Percentiles rank a stretch among this genome's conserved stretches.
Conservation (phyloP, 2,113 vertebrate species). For the Poeciliopsis prolifica region DNA sequence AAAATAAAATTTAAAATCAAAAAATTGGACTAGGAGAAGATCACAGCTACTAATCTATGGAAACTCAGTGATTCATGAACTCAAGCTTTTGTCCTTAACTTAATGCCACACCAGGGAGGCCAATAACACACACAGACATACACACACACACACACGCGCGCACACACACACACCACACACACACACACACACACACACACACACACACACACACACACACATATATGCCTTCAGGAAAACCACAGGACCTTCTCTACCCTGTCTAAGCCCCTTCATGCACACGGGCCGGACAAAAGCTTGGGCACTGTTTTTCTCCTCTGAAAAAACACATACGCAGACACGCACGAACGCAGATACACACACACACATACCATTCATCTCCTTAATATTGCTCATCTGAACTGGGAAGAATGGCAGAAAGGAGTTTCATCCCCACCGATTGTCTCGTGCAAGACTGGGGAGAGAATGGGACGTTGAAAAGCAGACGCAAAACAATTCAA, state of each 20-base stretch:
- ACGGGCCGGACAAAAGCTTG: slow-evolving; percentile 70
- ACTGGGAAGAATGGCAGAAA: slow-evolving; percentile 66
- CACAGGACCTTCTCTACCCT: slow-evolving; percentile 68
- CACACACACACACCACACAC: slow-evolving; percentile 1
- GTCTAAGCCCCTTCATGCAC: slow-evolving; percentile 71
- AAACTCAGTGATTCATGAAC: slow-evolving; percentile 81
- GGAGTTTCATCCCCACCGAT: slow-evolving; percentile 79
- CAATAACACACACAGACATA: slow-evolving; percentile 57
- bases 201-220: no score
- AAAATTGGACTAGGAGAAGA: slow-evolving; percentile 42
- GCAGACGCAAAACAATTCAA: slow-evolving; percentile 80
- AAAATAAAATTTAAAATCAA: slow-evolving; percentile 13
- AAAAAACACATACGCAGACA: slow-evolving; percentile 41
- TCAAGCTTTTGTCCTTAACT: slow-evolving; percentile 74
- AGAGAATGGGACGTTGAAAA: slow-evolving; percentile 77
- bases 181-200: slow-evolving; percentile 42
- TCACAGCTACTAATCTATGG: slow-evolving; percentile 63
- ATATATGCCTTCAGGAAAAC: slow-evolving; percentile 60
- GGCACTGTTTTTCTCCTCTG: slow-evolving; percentile 50
- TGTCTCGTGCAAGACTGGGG: slow-evolving; percentile 71
- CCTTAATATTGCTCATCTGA: slow-evolving; percentile 79
- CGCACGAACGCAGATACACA: slow-evolving; percentile 17
- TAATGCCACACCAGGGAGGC: slow-evolving; percentile 78
- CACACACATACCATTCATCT: slow-evolving; percentile 73
- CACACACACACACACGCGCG: slow-evolving; percentile 51